A percentile compares a stretch with the other conserved stretches of the same genome.
Conservation (phyloP, 2,888 invertebrate species). For the Pomacea canaliculata region DNA sequence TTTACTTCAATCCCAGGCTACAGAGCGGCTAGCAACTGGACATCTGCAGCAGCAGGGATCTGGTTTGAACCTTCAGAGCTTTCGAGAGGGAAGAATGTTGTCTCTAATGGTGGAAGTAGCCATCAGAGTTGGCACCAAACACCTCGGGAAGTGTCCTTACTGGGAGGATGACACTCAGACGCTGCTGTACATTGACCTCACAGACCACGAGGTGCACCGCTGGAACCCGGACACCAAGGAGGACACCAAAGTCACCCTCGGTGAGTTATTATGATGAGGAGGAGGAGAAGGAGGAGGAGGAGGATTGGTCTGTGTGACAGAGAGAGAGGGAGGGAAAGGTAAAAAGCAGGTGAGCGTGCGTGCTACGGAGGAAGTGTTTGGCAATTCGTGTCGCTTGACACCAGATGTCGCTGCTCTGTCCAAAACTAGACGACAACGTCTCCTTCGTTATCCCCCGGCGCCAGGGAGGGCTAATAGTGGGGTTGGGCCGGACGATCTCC, state of each 20-base stretch:
- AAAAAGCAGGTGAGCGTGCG: too few species aligned
- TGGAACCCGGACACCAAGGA: conserved; percentile 53
- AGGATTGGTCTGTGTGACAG: too few species aligned
- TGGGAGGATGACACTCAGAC: conserved; percentile 60
- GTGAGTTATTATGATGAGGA: conserved; percentile 36
- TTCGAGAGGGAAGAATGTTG: conserved; percentile 13
- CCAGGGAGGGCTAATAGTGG: conserved; percentile 41
- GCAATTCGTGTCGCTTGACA: too few species aligned
- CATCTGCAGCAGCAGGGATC: too few species aligned
- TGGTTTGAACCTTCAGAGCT: too few species aligned
- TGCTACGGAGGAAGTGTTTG: too few species aligned
- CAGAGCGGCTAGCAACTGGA: too few species aligned
- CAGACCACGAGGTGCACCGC: conserved; percentile 47
- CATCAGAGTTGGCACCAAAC: conserved; percentile 44
- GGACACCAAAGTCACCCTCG: conserved; percentile 51
- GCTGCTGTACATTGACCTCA: conserved; percentile 61
- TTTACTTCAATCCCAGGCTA: too few species aligned
- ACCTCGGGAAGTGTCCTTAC: conserved; percentile 64
- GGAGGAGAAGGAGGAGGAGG: too few species aligned
- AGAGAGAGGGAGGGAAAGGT: too few species aligned
- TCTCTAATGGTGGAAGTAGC: conserved; percentile 43
- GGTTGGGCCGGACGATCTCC: conserved; percentile 35
- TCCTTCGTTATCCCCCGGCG: conserved; percentile 43
- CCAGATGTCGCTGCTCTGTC: too few species aligned
- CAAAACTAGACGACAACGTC: conserved; percentile 24